Percentiles rank a stretch among this genome's conserved stretches.
Conservation (phyloP, 2,797 vertebrate genomes). For the Nothura maculosa region DNA sequence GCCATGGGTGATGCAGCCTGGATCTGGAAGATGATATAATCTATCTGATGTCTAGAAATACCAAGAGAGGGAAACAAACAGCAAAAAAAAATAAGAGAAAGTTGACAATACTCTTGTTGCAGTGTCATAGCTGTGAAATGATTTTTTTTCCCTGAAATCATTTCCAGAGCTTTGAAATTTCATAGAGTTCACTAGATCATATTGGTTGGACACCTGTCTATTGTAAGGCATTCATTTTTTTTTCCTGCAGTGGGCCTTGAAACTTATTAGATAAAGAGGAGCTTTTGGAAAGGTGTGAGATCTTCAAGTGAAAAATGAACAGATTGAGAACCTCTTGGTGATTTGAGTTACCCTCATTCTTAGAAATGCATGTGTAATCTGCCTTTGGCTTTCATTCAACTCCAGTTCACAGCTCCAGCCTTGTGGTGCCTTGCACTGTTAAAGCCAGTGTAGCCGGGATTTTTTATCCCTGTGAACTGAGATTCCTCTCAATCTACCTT, state of each 20-base stretch:
- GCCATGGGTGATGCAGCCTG: not conserved
- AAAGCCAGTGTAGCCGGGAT: not conserved
- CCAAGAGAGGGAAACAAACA: not conserved
- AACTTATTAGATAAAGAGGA: not conserved
- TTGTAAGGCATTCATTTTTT: not conserved
- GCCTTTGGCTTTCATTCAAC: not conserved
- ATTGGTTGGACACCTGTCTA: not conserved
- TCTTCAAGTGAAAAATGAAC: constrained; percentile 39
- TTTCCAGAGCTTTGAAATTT: not conserved
- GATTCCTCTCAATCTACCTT: not conserved
- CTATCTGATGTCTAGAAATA: not conserved
- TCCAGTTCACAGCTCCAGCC: constrained; percentile 19
- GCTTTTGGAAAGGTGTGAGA: constrained; percentile 20
- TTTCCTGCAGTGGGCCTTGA: not conserved
- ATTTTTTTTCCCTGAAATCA: not conserved
- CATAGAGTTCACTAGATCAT: not conserved
- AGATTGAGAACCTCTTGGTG: constrained; percentile 65
- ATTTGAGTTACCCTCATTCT: constrained; percentile 40
- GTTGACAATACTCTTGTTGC: not conserved
- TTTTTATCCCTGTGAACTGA: not conserved
- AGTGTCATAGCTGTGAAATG: not conserved
- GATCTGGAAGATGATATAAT: not conserved
- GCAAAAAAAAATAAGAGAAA: not conserved
- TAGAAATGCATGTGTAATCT: constrained; percentile 33
- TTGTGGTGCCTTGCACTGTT: not conserved